Conservation (phyloP, 2,888 invertebrate genomes). For the Gisinianus flammeolus region DNA sequence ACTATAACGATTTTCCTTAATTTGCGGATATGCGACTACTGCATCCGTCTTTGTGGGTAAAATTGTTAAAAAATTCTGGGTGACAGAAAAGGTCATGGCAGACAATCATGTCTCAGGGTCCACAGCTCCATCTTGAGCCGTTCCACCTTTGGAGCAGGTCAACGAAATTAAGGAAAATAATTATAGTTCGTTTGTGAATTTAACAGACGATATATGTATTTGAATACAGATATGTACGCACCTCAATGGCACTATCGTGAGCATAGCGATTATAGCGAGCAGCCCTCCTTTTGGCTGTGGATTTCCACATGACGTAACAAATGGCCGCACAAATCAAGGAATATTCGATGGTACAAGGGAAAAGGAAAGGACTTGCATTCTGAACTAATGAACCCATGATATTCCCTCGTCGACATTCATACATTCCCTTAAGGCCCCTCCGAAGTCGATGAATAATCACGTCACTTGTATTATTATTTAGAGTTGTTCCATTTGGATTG, state of each 20-base stretch:
- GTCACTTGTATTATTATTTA: background rate
- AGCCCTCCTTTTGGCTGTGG: constrained; percentile 51
- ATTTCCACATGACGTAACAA: constrained; percentile 73
- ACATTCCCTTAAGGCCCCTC: constrained; percentile 59
- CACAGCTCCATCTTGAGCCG: too few species aligned
- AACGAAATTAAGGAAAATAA: too few species aligned
- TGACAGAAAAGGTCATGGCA: too few species aligned
- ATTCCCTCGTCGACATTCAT: constrained; percentile 61
- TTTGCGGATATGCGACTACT: too few species aligned
- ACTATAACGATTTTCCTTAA: too few species aligned
- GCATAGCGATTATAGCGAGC: constrained; percentile 6
- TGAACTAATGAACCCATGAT: constrained; percentile 70
- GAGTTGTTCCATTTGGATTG: background rate
- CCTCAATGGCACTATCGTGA: background rate
- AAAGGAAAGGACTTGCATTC: constrained; percentile 80
- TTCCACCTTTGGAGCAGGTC: too few species aligned
- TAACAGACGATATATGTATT: too few species aligned
- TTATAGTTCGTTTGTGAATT: too few species aligned
- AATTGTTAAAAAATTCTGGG: too few species aligned
- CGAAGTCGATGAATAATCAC: constrained; percentile 43
- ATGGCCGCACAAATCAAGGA: constrained; percentile 89
- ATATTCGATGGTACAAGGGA: constrained; percentile 90
- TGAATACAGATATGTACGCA: too few species aligned
- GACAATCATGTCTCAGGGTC: too few species aligned
- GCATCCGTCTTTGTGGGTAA: too few species aligned